Evolutionary conservation across 2,888 invertebrate species (phyloP), one percentile per base, ranked within the genome.

Genomic region (Drosophila nigricruria): DNA sequence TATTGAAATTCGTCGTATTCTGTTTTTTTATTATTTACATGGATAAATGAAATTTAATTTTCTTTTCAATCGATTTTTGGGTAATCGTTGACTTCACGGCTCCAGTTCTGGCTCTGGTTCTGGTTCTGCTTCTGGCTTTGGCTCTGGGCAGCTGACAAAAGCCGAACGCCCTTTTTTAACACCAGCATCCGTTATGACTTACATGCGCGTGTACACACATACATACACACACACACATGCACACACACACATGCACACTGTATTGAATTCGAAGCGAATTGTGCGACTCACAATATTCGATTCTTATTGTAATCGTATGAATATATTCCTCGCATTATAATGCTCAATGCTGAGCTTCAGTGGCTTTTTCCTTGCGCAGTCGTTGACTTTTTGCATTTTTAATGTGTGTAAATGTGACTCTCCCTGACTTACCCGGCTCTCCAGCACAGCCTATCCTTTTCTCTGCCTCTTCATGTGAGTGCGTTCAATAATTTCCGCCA

Each of bases 251-350:
- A 27, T 9, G 36, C 34, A 49, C 30, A 34, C 25, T 45, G 53
- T 57, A 27, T 47, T 70, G 73, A 77, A 58, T 66, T 66, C 27
- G 59, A 67, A 64, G 54, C 64, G 74, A 77, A 77, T 74, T 74
- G 74, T 74, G 64, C 59, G 61, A 68, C 68, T 62, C 69, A 73
- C 75, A 84, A 81, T 78, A 86, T 88, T 84, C 83, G 86, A 88
- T 86, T 86, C 82, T 88, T 79, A 85, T 85, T 88, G 85, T 88
- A 83, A 88, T 88, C 87, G 74, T 63, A 85, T 85, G 87, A 88
- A 88, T 85, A 88, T 81, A 88, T 88, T 88, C 85, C 66, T 70
- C 68, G 76, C 73, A 73, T 88, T 82, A 85, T 84, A 85, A 73
- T 79, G 77, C 80, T 80, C 82, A 80, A 63, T 70, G 65, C 71